A percentile compares a stretch with the other conserved stretches of the same genome.
These are phyloP conservation scores for Scaptomyza polygonia DNA, from an alignment of 2,888 invertebrate species.

Conservation along the genomic window DNA sequence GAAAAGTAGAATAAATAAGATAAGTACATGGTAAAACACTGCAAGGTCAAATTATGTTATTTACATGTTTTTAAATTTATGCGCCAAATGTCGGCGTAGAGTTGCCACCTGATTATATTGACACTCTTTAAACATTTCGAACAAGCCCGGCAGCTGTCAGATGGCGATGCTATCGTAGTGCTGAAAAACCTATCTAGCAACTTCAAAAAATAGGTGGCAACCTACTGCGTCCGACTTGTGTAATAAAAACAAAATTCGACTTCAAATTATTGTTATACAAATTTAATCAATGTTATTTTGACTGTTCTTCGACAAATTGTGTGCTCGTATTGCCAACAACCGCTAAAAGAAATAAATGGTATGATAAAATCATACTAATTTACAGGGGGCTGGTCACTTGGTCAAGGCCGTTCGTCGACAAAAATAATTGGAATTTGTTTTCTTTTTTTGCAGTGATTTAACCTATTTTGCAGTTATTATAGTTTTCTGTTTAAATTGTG, in stretches of 20 bases:
- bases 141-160: conserved; percentile 22
- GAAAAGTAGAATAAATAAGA: conserved; percentile 2
- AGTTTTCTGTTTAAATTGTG: conserved; percentile 17
- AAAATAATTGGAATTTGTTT: conserved; percentile 29
- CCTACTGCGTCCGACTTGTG: conserved; percentile 56
- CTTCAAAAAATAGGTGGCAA: conserved; percentile 36
- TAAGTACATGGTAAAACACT: not conserved
- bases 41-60: not conserved
- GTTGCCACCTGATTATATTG: not conserved
- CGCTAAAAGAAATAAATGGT: conserved; percentile 42
- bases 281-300: conserved; percentile 45
- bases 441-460: conserved; percentile 26
- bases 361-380: conserved; percentile 18
- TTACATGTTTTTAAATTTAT: conserved; percentile 1
- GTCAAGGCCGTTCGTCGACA: conserved; percentile 35
- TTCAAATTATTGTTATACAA: conserved; percentile 58
- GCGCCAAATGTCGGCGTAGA: not conserved
- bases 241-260: conserved; percentile 62
- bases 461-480: conserved; percentile 13
- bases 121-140: not conserved
- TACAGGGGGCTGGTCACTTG: conserved; percentile 1
- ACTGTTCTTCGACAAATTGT: conserved; percentile 22
- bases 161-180: not conserved
- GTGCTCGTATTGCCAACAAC: conserved; percentile 23
- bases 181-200: conserved; percentile 34